These are phyloP conservation scores for Lucilia cuprina DNA, from an alignment of 1,140 invertebrate species.

Conservation along the genomic window DNA sequence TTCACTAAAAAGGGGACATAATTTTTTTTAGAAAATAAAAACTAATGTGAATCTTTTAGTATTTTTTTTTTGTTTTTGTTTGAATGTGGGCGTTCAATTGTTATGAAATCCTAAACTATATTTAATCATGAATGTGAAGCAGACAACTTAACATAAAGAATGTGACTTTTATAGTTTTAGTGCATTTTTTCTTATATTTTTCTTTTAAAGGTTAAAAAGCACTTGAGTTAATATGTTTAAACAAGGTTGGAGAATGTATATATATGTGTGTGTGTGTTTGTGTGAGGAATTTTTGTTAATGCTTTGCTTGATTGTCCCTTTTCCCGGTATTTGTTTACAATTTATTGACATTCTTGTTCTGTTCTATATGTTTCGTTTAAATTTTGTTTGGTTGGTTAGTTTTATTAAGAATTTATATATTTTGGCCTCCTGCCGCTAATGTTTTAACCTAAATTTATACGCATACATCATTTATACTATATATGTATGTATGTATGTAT, in stretches of 20 bases:
- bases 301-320: neutral
- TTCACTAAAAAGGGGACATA: neutral
- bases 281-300: too few relatives aligned
- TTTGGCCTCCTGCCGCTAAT: slow-evolving; percentile 5
- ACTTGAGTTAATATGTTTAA: neutral
- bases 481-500: neutral
- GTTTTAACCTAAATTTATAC: slow-evolving; percentile 4
- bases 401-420: neutral
- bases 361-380: neutral
- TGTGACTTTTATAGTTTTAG: neutral
- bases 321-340: neutral
- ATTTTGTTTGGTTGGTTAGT: neutral
- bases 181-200: neutral
- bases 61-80: too few relatives aligned
- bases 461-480: neutral
- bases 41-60: neutral
- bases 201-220: neutral
- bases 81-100: neutral
- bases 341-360: neutral
- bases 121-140: neutral
- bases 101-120: slow-evolving; percentile 1
- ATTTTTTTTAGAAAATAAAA: neutral
- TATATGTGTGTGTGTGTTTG: neutral
- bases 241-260: neutral
- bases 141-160: neutral